These are phyloP conservation scores for Holothuria scabra DNA, from an alignment of 53 echinoderm and acorn worm genomes.

Conservation along the genomic window DNA sequence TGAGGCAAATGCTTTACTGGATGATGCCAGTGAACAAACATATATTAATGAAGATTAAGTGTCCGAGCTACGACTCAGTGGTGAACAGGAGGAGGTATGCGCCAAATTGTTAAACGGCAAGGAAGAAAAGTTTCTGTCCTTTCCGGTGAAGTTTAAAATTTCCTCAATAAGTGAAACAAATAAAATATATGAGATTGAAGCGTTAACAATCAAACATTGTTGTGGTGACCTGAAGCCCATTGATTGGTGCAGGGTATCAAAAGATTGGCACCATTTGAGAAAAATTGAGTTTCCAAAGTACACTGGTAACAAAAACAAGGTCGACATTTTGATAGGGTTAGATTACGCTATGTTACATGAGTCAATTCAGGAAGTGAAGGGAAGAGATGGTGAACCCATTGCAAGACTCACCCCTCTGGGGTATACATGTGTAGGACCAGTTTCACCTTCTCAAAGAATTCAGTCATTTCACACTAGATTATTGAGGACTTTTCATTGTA, in stretches of 20 bases:
- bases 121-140: conserved; percentile 39
- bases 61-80: conserved; percentile 12
- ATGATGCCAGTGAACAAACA: conserved; percentile 43
- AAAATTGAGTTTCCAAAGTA: conserved; percentile 20
- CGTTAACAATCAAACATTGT: conserved; percentile 16
- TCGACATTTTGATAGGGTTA: conserved; percentile 33
- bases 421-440: conserved; percentile 49
- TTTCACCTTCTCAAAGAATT: not conserved
- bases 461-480: conserved; percentile 1
- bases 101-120: conserved; percentile 25
- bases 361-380: conserved; percentile 22
- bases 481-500: not conserved
- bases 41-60: conserved; percentile 43
- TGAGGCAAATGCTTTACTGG: conserved; percentile 39
- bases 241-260: conserved; percentile 41
- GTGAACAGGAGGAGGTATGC: conserved; percentile 16
- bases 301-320: conserved; percentile 10
- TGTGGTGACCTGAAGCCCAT: conserved; percentile 17
- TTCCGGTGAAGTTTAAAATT: conserved; percentile 13
- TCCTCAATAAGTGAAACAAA: conserved; percentile 6
- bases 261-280: conserved; percentile 45
- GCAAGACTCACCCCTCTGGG: conserved; percentile 54
- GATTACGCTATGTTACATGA: conserved; percentile 9
- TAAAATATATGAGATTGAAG: conserved; percentile 37
- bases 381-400: conserved; percentile 27